phyloP scores from a whole-genome alignment of 2,113 vertebrate species.

The Anhinga rufa region DNA sequence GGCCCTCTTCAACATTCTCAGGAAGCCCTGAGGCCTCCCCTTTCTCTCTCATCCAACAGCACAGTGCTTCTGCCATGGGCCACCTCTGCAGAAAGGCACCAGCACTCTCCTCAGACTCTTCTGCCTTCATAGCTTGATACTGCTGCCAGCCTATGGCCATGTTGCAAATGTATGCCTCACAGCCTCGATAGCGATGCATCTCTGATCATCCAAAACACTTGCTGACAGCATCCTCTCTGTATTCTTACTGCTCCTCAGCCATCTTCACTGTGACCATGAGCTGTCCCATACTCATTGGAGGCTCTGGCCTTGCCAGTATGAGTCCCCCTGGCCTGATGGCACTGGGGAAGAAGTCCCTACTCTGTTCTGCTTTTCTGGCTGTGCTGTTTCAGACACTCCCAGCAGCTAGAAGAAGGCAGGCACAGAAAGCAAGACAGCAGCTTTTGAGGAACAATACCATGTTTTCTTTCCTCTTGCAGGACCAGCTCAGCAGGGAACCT shows the following conservation, averaged over 20 bases:
- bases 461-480: background rate
- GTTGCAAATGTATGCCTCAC: background rate
- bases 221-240: background rate
- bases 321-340: background rate
- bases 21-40: background rate
- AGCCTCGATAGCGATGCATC: rapidly evolving
- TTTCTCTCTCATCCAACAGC: background rate
- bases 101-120: background rate
- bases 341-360: background rate
- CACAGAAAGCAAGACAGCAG: background rate
- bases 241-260: background rate
- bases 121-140: background rate
- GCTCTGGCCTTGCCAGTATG: background rate
- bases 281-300: background rate
- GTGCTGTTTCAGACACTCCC: background rate
- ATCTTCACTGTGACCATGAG: background rate
- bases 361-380: background rate
- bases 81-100: background rate
- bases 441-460: background rate
- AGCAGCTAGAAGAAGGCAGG: background rate
- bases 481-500: background rate
- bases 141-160: background rate
- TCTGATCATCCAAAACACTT: background rate
- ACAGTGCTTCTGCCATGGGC: background rate
- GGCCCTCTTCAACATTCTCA: background rate